A percentile compares a stretch with the other conserved stretches of the same genome.
phyloP scores from a whole-genome alignment of 2,797 vertebrate species.

The Anguilla megastoma region DNA sequence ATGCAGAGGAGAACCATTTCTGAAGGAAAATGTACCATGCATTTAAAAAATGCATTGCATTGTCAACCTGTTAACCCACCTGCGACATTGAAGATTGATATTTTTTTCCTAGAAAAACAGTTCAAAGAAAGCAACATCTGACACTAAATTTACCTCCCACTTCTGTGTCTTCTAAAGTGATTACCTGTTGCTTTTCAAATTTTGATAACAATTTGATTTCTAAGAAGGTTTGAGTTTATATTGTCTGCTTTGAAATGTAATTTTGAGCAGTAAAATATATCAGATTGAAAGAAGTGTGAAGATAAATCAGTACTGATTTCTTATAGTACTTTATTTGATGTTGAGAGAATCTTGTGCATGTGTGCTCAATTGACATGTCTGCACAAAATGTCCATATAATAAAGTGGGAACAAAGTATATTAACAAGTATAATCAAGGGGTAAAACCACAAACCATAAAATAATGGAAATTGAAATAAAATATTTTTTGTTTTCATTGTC shows the following conservation, averaged over 20 bases:
- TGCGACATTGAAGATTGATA: conserved; percentile 48
- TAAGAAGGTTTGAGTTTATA: conserved; percentile 42
- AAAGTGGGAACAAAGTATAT: background rate
- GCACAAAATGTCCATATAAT: background rate
- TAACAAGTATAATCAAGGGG: no score
- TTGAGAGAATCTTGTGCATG: background rate
- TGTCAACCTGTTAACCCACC: conserved; percentile 27
- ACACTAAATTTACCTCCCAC: conserved; percentile 69
- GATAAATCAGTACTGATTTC: conserved; percentile 44
- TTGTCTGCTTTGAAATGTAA: conserved; percentile 76
- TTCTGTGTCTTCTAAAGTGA: conserved; percentile 74
- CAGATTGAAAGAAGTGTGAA: conserved; percentile 47
- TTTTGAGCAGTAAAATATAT: conserved; percentile 73
- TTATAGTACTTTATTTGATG: background rate
- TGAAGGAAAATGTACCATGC: no score
- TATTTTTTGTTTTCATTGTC: background rate
- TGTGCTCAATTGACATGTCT: background rate
- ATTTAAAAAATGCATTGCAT: background rate
- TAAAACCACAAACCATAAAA: no score
- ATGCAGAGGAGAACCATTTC: background rate
- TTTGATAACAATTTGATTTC: conserved; percentile 77
- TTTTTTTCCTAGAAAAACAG: conserved; percentile 49
- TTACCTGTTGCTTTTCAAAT: conserved; percentile 77
- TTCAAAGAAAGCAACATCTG: conserved; percentile 72
- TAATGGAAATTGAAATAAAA: background rate